Percentiles rank a stretch among this genome's conserved stretches.
Conservation (phyloP, 2,113 vertebrate genomes). For the Lasiurus borealis region DNA sequence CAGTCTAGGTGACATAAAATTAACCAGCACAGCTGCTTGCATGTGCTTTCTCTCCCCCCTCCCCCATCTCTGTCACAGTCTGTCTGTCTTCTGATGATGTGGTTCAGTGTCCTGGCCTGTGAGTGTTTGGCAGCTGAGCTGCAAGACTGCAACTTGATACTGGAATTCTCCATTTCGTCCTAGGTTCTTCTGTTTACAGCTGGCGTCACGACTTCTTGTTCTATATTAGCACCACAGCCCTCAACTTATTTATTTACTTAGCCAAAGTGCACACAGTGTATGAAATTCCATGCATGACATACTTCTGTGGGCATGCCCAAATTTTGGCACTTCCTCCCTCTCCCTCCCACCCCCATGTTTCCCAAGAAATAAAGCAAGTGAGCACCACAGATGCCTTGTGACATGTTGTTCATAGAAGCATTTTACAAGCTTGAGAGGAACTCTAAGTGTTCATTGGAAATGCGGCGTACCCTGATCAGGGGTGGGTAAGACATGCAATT, state of each 20-base stretch:
- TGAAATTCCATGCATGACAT: slow-evolving; percentile 62
- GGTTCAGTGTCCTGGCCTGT: background rate
- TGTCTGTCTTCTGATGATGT: background rate
- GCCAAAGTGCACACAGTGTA: slow-evolving; percentile 1
- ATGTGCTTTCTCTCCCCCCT: background rate
- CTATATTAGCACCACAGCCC: slow-evolving; percentile 45
- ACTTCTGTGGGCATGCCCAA: slow-evolving; percentile 47
- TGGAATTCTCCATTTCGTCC: background rate
- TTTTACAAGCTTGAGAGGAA: slow-evolving; percentile 10
- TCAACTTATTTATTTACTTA: background rate
- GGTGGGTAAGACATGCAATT: background rate
- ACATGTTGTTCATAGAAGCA: slow-evolving; percentile 34
- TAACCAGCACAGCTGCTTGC: background rate
- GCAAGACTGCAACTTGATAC: background rate
- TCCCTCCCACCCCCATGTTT: background rate
- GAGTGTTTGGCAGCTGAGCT: background rate
- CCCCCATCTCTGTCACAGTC: background rate
- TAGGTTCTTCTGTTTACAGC: slow-evolving; percentile 37
- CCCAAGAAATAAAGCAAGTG: slow-evolving; percentile 57
- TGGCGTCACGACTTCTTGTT: slow-evolving; percentile 63
- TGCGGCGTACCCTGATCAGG: background rate
- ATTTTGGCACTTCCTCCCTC: slow-evolving; percentile 55
- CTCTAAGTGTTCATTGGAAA: background rate
- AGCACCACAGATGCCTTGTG: slow-evolving; percentile 22
- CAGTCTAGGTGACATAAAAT: background rate